These are phyloP conservation scores for Hirundo rustica DNA, from an alignment of 2,797 vertebrate species.

Conservation along the genomic window DNA sequence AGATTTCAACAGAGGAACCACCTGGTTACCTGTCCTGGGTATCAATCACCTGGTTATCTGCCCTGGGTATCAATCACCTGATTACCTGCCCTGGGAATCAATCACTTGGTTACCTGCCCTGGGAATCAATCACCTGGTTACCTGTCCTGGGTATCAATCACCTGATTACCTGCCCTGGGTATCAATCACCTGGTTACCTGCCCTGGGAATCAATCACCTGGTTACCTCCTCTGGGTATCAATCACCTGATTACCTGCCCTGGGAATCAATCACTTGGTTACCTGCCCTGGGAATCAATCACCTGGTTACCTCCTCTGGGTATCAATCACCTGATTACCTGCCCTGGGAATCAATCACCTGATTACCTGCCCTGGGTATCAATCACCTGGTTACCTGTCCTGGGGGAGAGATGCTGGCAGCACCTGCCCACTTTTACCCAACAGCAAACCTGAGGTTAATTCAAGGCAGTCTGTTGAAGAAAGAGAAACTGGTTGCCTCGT, in stretches of 20 bases:
- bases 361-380: too few relatives aligned
- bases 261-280: too few relatives aligned
- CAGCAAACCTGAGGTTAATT: not conserved
- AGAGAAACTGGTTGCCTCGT: not conserved
- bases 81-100: not conserved
- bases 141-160: too few relatives aligned
- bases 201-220: not conserved
- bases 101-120: not conserved
- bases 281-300: not conserved
- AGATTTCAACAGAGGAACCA: not conserved
- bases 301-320: not conserved
- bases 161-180: too few relatives aligned
- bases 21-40: not conserved
- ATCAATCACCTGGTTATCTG: not conserved
- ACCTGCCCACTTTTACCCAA: not conserved
- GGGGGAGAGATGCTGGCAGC: not conserved
- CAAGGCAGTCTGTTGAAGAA: not conserved
- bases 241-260: not conserved
- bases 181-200: not conserved
- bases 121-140: too few relatives aligned
- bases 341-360: too few relatives aligned
- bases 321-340: too few relatives aligned
- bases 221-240: not conserved
- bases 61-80: not conserved
- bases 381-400: not conserved